Conservation (phyloP, 2,797 vertebrate genomes). For the Sebastes miniatus region DNA sequence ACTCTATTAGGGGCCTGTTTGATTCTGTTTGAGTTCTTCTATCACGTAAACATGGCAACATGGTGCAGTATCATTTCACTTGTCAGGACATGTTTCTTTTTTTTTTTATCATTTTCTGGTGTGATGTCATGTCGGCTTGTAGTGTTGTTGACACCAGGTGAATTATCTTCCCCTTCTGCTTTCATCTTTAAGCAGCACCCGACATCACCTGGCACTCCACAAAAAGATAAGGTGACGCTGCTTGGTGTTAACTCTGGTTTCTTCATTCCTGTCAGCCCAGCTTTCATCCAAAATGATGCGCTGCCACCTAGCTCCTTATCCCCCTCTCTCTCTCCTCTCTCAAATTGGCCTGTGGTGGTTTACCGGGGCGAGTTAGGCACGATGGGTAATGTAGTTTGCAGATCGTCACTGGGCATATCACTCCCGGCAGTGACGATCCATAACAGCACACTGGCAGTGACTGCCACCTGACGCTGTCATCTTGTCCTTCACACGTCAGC, state of each 20-base stretch:
- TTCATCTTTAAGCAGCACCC: slow-evolving; percentile 50
- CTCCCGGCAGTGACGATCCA: slow-evolving; percentile 3
- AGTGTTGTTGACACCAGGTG: slow-evolving; percentile 51
- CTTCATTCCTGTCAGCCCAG: slow-evolving; percentile 43
- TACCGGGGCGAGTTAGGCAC: slow-evolving; percentile 10
- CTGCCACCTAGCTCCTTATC: not conserved
- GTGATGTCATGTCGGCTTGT: slow-evolving; percentile 31
- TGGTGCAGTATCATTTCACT: slow-evolving; percentile 22
- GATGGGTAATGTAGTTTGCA: slow-evolving; percentile 42
- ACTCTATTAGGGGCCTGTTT: not conserved
- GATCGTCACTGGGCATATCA: slow-evolving; percentile 14
- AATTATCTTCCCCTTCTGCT: slow-evolving; percentile 43
- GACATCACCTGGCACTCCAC: slow-evolving; percentile 50
- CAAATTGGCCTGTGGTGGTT: slow-evolving; percentile 22
- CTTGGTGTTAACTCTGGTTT: slow-evolving; percentile 58
- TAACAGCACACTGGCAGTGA: slow-evolving; percentile 21
- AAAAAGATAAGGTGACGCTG: slow-evolving; percentile 35
- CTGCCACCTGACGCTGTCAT: slow-evolving; percentile 63
- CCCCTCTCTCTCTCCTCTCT: not conserved
- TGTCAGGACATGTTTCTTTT: slow-evolving; percentile 17
- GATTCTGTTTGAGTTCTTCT: slow-evolving; percentile 49
- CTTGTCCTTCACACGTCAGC: slow-evolving; percentile 60
- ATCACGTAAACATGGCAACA: slow-evolving; percentile 36
- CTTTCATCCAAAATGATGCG: slow-evolving; percentile 32
- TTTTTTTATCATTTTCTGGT: slow-evolving; percentile 8